Conservation (phyloP, 2,797 vertebrate genomes). For the Gallinago stenura region DNA sequence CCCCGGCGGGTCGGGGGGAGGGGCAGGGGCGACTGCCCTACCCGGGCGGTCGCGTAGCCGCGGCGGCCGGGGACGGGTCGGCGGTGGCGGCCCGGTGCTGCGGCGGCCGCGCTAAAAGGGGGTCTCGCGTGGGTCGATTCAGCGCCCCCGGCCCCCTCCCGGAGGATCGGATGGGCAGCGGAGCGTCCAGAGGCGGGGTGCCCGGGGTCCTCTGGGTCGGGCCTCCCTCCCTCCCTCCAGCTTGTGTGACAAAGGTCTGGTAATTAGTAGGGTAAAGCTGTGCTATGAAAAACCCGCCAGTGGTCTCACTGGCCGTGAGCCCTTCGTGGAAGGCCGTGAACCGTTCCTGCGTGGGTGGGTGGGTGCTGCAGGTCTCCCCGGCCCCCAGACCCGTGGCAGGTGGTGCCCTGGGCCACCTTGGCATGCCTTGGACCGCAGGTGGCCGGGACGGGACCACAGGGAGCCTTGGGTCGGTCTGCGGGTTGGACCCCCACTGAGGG, state of each 20-base stretch:
- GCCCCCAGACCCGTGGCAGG: accelerated
- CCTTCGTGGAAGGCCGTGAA: accelerated
- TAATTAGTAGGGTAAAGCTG: neutral
- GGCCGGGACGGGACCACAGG: accelerated
- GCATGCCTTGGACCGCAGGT: accelerated
- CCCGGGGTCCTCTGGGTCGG: neutral
- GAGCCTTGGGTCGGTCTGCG: accelerated
- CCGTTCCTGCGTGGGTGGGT: accelerated
- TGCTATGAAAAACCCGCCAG: accelerated
- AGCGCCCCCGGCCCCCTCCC: neutral
- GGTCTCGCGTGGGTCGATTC: neutral
- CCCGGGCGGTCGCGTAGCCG: neutral
- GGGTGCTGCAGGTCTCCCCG: neutral
- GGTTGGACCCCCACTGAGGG: neutral
- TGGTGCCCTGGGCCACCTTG: neutral
- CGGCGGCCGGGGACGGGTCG: neutral
- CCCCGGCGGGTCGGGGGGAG: neutral
- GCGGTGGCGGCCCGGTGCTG: neutral
- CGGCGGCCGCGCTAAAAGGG: neutral
- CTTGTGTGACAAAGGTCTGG: neutral
- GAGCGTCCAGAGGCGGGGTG: neutral
- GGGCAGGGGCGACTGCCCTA: too few relatives aligned
- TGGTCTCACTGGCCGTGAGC: accelerated
- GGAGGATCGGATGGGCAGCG: neutral
- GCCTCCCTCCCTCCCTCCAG: neutral